Base-by-base conservation (phyloP, 1,140 invertebrate genomes). In the Nasonia vitripennis region DNA sequence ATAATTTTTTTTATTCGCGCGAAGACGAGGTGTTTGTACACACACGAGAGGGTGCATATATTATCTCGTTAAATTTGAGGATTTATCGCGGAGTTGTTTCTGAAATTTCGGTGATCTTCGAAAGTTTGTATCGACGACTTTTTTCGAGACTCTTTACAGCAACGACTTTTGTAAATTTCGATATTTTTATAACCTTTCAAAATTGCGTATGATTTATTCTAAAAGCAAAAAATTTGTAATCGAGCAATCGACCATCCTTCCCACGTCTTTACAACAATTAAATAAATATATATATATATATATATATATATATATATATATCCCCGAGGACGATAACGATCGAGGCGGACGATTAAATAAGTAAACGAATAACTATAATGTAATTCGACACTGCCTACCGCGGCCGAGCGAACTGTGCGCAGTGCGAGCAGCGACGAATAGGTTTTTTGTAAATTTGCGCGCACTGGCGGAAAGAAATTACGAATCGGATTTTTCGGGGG, bases 361-460 rank as follows among this genome's bases (percentile, higher is more conserved):
- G 2, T 71, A 51, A 79, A 51, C 20, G 68, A 81, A 81, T 34
- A 82, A 82, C 71, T 82, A 82, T 62, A 62, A 10, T 62, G 23
- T 62, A 23, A 71, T 62, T 62, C 55, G 20, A 62, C 55, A 82
- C 71, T 82, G 81, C 71, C 70, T 82, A 31, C 55, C 0, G 31
- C 68, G 68, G 27, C 7, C 14, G 70, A 74, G 80, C 11, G 23
- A 51, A 80, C 48, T 75, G 83, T 75, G 83, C 31, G 37, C 37
- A 0, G 37, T 41, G 37, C 20, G 20, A 17, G 51, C 27, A 17
- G 20, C 55, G 55, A 62, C 17, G 55, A 62, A 2, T n/a, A 11
- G 84, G 68, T 37, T 81, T 79, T 85, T 85, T 85, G 83, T 81
- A 85, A 85, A 81, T 85, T 81, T 73, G 10, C 78, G 55, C 84